Base-by-base conservation (phyloP, 2,888 invertebrate species). In the Chesias legatella region DNA sequence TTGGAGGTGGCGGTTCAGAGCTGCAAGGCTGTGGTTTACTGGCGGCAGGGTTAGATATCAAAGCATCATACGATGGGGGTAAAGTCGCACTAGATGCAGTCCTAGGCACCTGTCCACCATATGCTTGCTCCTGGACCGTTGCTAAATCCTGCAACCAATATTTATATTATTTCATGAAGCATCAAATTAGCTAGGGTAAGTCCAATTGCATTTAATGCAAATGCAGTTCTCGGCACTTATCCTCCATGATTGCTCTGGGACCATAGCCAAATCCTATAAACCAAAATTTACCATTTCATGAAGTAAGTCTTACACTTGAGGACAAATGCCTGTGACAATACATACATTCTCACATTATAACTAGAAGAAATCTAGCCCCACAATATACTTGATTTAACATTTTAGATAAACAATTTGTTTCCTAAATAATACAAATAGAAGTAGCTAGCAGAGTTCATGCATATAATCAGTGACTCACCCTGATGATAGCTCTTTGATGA, bases 11-110 rank as follows among this genome's bases (percentile, higher is more conserved):
- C 20, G 88, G 79, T 63, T 90, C 91, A 8, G 89, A 89, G 39
- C 82, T 79, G 27, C 88, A 88, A 7, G 85, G 70, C 41, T 84
- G 81, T 5, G 86, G 83, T 65, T 86, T 85, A 44, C 71, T 79
- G 8, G 73, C 62, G 4, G 79, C 63, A 32, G 77, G 70, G 59
- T 70, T 81, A 32, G 83, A 63, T 56, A 90, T 83, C 57, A 92
- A 79, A 31, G 90, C 88, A 63, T 92, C 92, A 70, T 92, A 92
- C 0, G 92, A 88, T 5, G 92, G 92, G 24, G 92, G 92, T 56
- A 90, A 67, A 25, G 90, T 90, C 6, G 89, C 85, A 67, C 88
- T 89, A n/a, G 90, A 90, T 4, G 89, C 89, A 43, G 88, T 88
- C n/a, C 90, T 76, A 10, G 89, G 80, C 29, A 89, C 79, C 63